A percentile compares a stretch with the other conserved stretches of the same genome.
These are phyloP conservation scores for Gryllus longicercus DNA, from an alignment of 2,888 invertebrate genomes.

Conservation along the genomic window DNA sequence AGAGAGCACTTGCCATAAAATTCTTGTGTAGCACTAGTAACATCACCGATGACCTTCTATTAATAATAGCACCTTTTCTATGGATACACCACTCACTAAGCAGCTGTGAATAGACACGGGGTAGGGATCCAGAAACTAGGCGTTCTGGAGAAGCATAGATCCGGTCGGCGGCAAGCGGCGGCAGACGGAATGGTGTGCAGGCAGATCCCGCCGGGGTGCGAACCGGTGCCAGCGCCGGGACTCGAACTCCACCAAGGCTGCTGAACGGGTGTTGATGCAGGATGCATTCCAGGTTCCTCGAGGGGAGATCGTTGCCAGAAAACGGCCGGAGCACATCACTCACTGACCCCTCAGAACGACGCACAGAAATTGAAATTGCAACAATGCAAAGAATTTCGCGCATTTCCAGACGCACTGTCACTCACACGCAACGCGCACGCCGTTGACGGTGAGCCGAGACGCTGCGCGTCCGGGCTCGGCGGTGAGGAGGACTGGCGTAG, in stretches of 20 bases:
- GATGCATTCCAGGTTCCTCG: no score
- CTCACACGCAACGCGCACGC: no score
- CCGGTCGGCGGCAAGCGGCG: neutral
- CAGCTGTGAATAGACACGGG: neutral
- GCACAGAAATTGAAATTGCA: no score
- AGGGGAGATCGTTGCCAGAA: no score
- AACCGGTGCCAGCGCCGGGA: neutral
- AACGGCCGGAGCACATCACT: no score
- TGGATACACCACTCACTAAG: constrained; percentile 6
- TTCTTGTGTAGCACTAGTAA: neutral
- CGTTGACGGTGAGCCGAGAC: neutral
- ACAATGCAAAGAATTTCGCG: no score
- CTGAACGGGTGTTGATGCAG: no score
- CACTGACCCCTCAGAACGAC: no score
- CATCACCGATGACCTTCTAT: neutral
- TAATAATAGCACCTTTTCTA: constrained; percentile 1
- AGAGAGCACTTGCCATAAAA: neutral
- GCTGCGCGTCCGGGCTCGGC: neutral
- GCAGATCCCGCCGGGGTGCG: neutral
- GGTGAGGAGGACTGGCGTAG: neutral
- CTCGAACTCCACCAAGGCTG: no score
- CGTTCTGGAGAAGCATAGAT: neutral
- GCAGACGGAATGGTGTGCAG: neutral
- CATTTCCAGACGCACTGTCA: no score
- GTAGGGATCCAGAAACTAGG: neutral